Evolutionary conservation across 2,888 invertebrate species (phyloP), one percentile per base, ranked within the genome.

Genomic region (Volucella inanis): DNA sequence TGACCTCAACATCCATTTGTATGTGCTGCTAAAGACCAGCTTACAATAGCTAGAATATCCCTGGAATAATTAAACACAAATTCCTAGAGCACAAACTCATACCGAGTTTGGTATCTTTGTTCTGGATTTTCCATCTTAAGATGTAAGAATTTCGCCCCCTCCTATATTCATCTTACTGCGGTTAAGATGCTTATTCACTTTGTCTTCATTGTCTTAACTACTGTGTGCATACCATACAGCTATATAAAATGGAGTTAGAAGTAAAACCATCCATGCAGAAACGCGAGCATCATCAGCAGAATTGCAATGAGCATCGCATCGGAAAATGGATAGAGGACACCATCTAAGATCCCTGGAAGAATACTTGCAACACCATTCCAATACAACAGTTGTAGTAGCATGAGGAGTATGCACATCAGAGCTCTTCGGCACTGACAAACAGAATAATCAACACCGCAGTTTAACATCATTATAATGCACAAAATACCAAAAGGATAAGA

Each of bases 401-500:
- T 31, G 18, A 22, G 18, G 2, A 54, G 43, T 52, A 65, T 22
- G 18, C 64, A 52, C 52, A 52, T 43, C 67, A 55, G 39, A 74
- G 61, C 64, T 65, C 75, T 64, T 55, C 50, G 50, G 39, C 45
- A 76, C 84, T 76, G 62, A 81, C 80, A 81, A 81, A 85, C 85
- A 76, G 85, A 81, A 85, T 81, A 85, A 85, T 85, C 85, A 85
- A 81, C 85, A 81, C 85, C 85, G 67, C 81, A 80, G 85, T 76
- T 85, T 85, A 85, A 85, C 81, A 72, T 85, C 80, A 76, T 85
- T 85, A 85, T 80, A 76, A 76, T 85, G 85, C 81, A 85, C 81
- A 85, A 85, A 85, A 85, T 80, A 81, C 81, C 81, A 81, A 82
- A 81, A 71, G 85, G 85, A 85, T 85, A 85, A 81, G 85, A 85